phyloP scores from a whole-genome alignment of 2,113 vertebrate species.

The Catharus bicknelli region DNA sequence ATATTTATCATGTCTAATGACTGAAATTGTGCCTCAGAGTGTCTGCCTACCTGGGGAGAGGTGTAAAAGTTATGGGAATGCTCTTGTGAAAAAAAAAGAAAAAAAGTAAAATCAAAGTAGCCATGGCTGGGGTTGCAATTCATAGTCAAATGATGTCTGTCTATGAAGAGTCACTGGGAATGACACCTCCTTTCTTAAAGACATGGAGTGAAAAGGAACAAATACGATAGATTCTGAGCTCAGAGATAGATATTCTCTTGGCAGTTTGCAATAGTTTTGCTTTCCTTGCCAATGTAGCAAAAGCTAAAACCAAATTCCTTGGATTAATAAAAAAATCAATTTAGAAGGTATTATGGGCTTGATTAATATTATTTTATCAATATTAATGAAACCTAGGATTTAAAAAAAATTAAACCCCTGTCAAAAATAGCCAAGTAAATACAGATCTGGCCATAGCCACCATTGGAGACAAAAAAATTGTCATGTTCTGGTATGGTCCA shows the following conservation, averaged over 20 bases:
- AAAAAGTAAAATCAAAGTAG: slow-evolving; percentile 20
- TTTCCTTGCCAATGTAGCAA: not conserved
- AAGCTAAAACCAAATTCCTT: not conserved
- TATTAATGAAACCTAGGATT: not conserved
- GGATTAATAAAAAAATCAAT: not conserved
- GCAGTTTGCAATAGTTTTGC: not conserved
- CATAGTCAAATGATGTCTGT: not conserved
- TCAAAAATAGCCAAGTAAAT: not conserved
- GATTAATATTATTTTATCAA: not conserved
- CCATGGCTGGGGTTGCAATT: not conserved
- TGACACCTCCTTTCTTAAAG: not conserved
- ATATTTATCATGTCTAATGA: slow-evolving; percentile 20
- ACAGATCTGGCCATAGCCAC: not conserved
- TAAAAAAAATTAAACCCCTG: not conserved
- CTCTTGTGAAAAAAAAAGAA: slow-evolving; percentile 15
- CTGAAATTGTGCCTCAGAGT: not conserved
- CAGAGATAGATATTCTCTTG: not conserved
- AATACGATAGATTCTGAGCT: not conserved
- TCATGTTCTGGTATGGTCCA: not conserved
- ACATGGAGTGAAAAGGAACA: not conserved
- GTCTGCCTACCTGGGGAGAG: not conserved
- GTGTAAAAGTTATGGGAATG: not conserved
- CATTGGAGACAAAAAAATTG: not conserved
- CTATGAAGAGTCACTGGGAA: not conserved
- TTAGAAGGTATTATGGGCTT: not conserved